Evolutionary conservation across 2,797 vertebrate genomes (phyloP).

Genomic region (Enteromius anoplus): DNA sequence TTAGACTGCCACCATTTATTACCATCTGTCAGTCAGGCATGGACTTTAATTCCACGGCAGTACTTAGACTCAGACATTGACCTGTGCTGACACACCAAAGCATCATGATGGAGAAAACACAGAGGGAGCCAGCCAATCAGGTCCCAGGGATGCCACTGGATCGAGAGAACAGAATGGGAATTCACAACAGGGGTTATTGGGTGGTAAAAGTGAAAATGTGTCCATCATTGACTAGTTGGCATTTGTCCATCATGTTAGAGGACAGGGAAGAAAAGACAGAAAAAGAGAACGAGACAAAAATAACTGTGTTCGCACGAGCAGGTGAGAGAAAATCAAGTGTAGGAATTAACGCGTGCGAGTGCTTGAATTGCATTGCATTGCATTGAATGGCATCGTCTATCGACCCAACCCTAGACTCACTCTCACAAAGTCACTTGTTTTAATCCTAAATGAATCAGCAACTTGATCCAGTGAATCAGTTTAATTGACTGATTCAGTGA

Average conservation of each 20-base stretch:
- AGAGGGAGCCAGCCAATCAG: constrained; percentile 46
- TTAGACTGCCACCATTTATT: constrained; percentile 80
- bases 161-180: constrained; percentile 43
- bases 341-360: no score
- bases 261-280: constrained; percentile 29
- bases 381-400: no score
- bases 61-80: constrained; percentile 53
- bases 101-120: constrained; percentile 42
- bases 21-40: constrained; percentile 77
- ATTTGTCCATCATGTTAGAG: constrained; percentile 30
- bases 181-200: constrained; percentile 53
- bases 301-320: no score
- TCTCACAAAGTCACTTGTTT: not conserved
- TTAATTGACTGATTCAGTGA: not conserved
- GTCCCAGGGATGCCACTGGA: not conserved
- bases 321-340: no score
- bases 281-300: not conserved
- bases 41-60: constrained; percentile 69
- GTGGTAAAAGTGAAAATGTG: constrained; percentile 50
- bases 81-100: constrained; percentile 37
- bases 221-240: constrained; percentile 19
- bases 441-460: no score
- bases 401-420: not conserved
- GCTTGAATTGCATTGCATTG: no score
- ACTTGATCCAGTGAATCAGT: no score